Base-by-base conservation (phyloP, 2,797 vertebrate genomes). In the Telmatherina bonti region DNA sequence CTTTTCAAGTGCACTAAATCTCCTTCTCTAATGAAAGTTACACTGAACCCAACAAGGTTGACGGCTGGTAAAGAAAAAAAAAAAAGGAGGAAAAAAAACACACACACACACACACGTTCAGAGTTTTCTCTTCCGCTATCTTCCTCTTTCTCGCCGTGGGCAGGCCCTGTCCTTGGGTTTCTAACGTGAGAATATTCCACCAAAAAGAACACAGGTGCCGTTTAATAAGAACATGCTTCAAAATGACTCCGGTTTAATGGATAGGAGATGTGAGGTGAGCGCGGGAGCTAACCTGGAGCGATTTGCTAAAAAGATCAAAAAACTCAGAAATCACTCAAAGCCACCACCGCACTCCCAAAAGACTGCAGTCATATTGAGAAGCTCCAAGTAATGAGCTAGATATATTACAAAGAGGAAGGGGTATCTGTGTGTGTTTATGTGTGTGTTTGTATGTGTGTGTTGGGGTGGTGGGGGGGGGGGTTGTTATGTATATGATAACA, bases 1-100 rank as follows among this genome's bases (percentile, higher is more conserved):
- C 91, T 93, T 93, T 92, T 93, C 92, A 91, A 93, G 93, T 88
- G 88, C 91, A 92, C 89, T 91, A 93, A 93, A 92, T 92, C 90
- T 92, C 91, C 87, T 84, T 88, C 90, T 91, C 90, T 93, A 93
- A 93, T 93, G 90, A 93, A 94, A 93, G 91, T 91, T 93, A 92
- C 90, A 91, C 90, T 90, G 88, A 91, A 81, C 88, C 91, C 89
- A 92, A 92, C 91, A 92, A 93, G 92, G 92, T 93, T 93, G 92
- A 92, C 88, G 90, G 88, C 89, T 89, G 91, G 86, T 87, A 82
- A 88, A 85, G 76, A 76, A 78, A 75, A 79, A 79, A 62, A n/a
- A 36, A 47, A 29, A 63, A 31, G 24, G 20, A 60, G 60, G 58
- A 31, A 65, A 58, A 36, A 26, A 27, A 59, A 59, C 11, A 43